Evolutionary conservation across 2,113 vertebrate species (phyloP).

Genomic region (Ophiodon elongatus): DNA sequence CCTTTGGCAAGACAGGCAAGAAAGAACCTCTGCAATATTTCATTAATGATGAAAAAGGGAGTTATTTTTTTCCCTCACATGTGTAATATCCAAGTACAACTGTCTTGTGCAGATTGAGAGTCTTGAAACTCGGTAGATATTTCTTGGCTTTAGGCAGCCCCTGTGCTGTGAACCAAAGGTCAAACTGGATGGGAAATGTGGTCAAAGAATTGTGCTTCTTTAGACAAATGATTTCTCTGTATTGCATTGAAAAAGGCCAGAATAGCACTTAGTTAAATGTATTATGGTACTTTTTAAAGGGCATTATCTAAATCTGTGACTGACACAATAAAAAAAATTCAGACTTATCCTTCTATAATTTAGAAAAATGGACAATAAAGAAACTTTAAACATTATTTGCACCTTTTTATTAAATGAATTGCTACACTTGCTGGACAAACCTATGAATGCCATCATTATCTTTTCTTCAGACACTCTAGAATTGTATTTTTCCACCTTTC

Average conservation of each 20-base stretch:
- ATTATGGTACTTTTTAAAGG: slow-evolving; percentile 17
- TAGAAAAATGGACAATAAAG: background rate
- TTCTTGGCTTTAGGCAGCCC: background rate
- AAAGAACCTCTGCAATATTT: slow-evolving; percentile 18
- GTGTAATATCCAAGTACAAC: background rate
- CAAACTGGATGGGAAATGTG: slow-evolving; percentile 24
- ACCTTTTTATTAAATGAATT: slow-evolving; percentile 6
- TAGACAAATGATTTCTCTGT: slow-evolving; percentile 5
- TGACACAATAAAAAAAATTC: slow-evolving; percentile 9
- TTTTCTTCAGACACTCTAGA: background rate
- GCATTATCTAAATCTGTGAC: background rate
- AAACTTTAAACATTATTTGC: background rate
- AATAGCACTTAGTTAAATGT: slow-evolving; percentile 11
- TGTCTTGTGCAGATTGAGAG: background rate
- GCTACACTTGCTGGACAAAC: background rate
- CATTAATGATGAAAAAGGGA: slow-evolving; percentile 30
- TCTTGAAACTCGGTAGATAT: background rate
- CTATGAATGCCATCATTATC: background rate
- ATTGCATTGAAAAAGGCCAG: slow-evolving; percentile 2
- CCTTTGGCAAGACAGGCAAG: slow-evolving; percentile 43
- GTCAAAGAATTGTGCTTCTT: slow-evolving; percentile 15
- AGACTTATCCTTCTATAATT: background rate
- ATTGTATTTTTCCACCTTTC: background rate
- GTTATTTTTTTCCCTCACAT: background rate
- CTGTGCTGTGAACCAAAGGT: slow-evolving; percentile 6